Percentiles rank a stretch among this genome's conserved stretches.
Conservation (phyloP, 2,113 vertebrate genomes). For the Desmodus rotundus region DNA sequence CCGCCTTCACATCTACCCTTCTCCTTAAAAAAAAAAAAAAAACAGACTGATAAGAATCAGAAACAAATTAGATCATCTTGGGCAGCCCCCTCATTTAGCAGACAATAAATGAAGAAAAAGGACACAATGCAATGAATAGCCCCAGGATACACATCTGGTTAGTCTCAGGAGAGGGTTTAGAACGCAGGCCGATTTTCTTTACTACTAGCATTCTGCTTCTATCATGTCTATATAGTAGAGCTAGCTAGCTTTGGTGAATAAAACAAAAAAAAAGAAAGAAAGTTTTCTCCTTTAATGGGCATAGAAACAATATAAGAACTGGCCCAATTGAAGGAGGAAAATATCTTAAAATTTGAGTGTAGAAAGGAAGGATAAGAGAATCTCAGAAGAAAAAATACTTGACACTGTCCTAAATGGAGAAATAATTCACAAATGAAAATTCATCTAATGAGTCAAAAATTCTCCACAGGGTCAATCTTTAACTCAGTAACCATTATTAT, state of each 20-base stretch:
- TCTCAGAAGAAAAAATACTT: neutral
- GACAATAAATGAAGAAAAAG: neutral
- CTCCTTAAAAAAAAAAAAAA: neutral
- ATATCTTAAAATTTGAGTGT: neutral
- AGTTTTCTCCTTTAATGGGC: neutral
- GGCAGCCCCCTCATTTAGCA: neutral
- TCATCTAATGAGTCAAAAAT: conserved; percentile 17
- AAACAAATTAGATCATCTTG: neutral
- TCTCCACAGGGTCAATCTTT: neutral
- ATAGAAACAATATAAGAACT: neutral
- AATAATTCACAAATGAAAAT: neutral
- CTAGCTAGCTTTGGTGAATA: neutral
- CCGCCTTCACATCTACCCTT: neutral
- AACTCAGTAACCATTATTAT: neutral
- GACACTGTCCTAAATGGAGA: neutral
- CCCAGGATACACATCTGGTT: neutral
- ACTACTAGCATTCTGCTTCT: neutral
- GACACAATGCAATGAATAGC: neutral
- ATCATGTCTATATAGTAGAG: neutral
- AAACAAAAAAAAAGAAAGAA: neutral
- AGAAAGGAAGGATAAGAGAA: neutral
- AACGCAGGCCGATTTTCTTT: neutral
- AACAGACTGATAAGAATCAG: neutral
- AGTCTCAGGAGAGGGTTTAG: neutral
- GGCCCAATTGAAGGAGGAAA: neutral